phyloP scores from a whole-genome alignment of 2,113 vertebrate genomes.

The Thalassarche chlororhynchos region DNA sequence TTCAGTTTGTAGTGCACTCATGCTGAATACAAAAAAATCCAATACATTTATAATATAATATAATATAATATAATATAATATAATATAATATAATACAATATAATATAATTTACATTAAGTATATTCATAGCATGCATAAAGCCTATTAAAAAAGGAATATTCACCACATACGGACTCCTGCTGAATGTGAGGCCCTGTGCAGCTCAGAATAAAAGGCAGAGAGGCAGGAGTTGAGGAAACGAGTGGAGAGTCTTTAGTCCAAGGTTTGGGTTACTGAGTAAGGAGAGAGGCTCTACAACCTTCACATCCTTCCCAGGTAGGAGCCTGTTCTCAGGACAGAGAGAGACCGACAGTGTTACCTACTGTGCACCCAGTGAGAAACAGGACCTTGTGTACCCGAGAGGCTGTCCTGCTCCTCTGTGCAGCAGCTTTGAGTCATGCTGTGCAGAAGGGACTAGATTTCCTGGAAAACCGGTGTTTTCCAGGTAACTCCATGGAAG shows the following conservation, averaged over 20 bases:
- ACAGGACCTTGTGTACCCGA: neutral
- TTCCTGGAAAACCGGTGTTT: neutral
- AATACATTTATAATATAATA: no score
- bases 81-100: no score
- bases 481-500: neutral
- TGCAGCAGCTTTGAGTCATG: neutral
- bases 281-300: neutral
- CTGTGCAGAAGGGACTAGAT: neutral
- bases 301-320: neutral
- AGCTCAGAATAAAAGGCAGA: neutral
- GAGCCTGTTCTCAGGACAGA: neutral
- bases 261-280: neutral
- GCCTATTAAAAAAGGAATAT: neutral
- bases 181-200: neutral
- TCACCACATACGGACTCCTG: fast-evolving
- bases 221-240: fast-evolving
- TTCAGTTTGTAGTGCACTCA: neutral
- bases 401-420: neutral
- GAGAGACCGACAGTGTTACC: fast-evolving
- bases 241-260: neutral
- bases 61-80: no score
- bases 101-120: neutral
- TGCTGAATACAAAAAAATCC: neutral
- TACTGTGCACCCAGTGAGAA: neutral
- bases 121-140: neutral